Base-by-base conservation (phyloP, 2,888 invertebrate species). In the Drosophila melanosoma region DNA sequence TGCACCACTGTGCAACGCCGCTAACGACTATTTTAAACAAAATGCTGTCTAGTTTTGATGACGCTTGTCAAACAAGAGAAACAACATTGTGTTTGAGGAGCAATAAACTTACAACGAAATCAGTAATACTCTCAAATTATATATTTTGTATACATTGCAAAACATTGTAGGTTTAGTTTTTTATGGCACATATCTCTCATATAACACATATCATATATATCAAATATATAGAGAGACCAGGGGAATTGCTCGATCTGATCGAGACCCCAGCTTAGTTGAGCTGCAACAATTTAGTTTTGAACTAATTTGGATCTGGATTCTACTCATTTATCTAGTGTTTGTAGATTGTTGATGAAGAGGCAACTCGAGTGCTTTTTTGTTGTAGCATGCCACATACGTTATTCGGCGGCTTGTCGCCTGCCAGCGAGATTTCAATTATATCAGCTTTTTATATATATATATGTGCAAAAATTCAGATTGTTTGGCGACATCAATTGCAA, bases 31-130 rank as follows among this genome's bases (percentile, higher is more conserved):
- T 49, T 54, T 52, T 53, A 73, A 78, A 64, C 74, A 79, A 64
- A 68, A 64, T 74, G 51, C 59, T 63, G 57, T 54, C 79, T 64
- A 79, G 60, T 74, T 76, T 58, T 68, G 79, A 76, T 64, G 76
- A 79, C 63, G 63, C 48, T 23, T 74, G 74, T 63, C 64, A 60
- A 73, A 68, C 68, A 73, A 42, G 63, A 57, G 45, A n/a, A 53
- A 51, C 29, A 57, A 53, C 54, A 71, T 53, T 20, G 45, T 51
- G 20, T 38, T 40, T 23, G 38, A 12, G 48, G 2, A 51, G 23
- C 15, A 51, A 32, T 7, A 7, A 29, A 52, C 12, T 12, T n/a
- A 10, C 32, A 40, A 15, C 56, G 60, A 58, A 15, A 29, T 29
- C 23, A 20, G n/a, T 3, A 60, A 77, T 77, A 66, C 75, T 26